These are phyloP conservation scores for Dermatemys mawii DNA, from an alignment of 2,113 vertebrate species.

Conservation along the genomic window DNA sequence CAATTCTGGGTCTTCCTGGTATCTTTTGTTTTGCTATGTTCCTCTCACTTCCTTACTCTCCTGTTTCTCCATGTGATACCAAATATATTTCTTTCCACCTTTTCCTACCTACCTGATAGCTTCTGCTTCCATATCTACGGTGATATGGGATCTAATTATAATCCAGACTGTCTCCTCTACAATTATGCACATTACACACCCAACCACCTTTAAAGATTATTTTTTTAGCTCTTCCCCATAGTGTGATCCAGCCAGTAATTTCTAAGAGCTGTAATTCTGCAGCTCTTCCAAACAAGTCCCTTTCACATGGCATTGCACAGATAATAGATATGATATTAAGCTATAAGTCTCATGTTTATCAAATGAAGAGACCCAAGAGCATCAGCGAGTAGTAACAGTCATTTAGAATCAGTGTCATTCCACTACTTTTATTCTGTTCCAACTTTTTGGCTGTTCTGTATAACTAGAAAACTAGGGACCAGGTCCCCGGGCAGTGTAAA, in stretches of 20 bases:
- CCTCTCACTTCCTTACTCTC: neutral
- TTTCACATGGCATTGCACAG: neutral
- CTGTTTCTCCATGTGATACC: neutral
- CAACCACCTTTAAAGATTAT: neutral
- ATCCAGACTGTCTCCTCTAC: neutral
- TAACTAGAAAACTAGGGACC: neutral
- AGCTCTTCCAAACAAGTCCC: neutral
- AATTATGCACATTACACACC: neutral
- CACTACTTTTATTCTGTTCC: neutral
- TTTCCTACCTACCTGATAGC: neutral
- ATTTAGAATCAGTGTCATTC: neutral
- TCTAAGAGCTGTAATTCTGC: neutral
- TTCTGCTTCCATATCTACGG: neutral
- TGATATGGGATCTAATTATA: neutral
- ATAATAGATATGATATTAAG: neutral
- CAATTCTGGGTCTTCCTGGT: neutral
- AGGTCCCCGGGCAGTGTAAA: neutral
- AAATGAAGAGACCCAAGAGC: neutral
- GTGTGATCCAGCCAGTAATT: accelerated
- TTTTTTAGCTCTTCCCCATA: neutral
- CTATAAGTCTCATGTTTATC: neutral
- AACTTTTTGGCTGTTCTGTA: neutral
- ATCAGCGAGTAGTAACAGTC: neutral
- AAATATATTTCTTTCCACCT: neutral
- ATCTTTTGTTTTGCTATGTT: neutral